These are phyloP conservation scores for Calliopum simillimum DNA, from an alignment of 2,888 invertebrate species.

Conservation along the genomic window DNA sequence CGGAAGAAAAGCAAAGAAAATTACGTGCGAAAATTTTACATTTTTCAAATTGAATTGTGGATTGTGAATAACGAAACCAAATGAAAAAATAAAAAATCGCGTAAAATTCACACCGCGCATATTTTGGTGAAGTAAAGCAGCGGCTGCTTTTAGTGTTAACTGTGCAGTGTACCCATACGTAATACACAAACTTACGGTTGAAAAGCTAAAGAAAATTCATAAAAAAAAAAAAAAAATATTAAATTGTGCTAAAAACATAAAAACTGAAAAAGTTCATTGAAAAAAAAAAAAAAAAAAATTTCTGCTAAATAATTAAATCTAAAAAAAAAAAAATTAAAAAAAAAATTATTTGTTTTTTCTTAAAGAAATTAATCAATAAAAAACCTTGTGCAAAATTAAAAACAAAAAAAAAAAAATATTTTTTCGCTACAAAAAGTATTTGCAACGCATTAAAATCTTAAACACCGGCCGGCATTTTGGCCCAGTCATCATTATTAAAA, in stretches of 20 bases:
- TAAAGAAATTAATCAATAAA: conserved; percentile 6
- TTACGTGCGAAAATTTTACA: too few relatives aligned
- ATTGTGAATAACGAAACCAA: too few relatives aligned
- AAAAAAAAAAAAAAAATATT: conserved; percentile 17
- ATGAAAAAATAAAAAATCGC: too few relatives aligned
- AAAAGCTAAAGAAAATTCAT: conserved; percentile 16
- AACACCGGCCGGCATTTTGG: conserved; percentile 64
- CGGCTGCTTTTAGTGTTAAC: too few relatives aligned
- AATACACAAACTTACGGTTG: conserved; percentile 14
- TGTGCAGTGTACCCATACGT: too few relatives aligned
- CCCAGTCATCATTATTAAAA: conserved; percentile 58
- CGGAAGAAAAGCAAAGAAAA: too few relatives aligned
- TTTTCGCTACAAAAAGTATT: background rate
- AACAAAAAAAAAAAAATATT: background rate
- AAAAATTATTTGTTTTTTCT: conserved; percentile 29
- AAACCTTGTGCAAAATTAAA: conserved; percentile 5
- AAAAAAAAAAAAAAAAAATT: conserved; percentile 2
- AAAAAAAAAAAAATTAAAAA: conserved; percentile 15
- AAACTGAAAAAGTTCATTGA: too few relatives aligned
- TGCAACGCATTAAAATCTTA: conserved; percentile 18
- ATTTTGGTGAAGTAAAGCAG: too few relatives aligned
- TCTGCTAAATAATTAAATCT: background rate
- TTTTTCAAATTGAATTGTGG: too few relatives aligned
- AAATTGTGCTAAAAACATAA: too few relatives aligned
- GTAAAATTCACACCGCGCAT: too few relatives aligned